These are phyloP conservation scores for Gymnosoma rotundatum DNA, from an alignment of 2,888 invertebrate genomes.

Conservation along the genomic window DNA sequence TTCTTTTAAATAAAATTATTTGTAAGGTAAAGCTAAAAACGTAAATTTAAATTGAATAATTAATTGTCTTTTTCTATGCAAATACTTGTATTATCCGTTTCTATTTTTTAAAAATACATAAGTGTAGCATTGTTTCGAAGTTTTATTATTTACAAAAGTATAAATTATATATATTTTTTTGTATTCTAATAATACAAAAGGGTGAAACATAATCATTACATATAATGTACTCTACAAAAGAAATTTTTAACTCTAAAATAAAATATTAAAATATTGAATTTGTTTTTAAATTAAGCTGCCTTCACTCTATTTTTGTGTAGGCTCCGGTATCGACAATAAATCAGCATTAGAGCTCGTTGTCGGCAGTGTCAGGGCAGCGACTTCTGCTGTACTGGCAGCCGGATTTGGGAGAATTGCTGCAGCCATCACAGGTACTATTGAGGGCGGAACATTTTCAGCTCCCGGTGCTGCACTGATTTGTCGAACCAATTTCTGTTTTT, in stretches of 20 bases:
- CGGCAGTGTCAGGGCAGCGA: constrained; percentile 54
- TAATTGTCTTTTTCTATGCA: constrained; percentile 37
- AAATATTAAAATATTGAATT: constrained; percentile 1
- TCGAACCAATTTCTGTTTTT: constrained; percentile 85
- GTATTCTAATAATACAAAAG: constrained; percentile 32
- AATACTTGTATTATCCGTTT: constrained; percentile 3
- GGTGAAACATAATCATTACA: background rate
- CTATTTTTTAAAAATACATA: constrained; percentile 5
- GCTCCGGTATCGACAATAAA: constrained; percentile 72
- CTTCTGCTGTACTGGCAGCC: constrained; percentile 18
- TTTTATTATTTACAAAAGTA: constrained; percentile 24
- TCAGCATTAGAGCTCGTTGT: constrained; percentile 72
- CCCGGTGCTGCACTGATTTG: constrained; percentile 81
- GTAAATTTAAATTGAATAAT: constrained; percentile 6
- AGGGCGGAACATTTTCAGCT: constrained; percentile 58
- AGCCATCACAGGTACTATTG: constrained; percentile 67
- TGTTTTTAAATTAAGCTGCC: constrained; percentile 71
- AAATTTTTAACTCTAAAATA: constrained; percentile 29
- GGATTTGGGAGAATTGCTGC: constrained; percentile 65
- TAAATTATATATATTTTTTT: background rate
- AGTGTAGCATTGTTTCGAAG: constrained; percentile 9
- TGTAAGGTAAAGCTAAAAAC: constrained; percentile 51
- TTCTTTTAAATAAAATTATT: constrained; percentile 19
- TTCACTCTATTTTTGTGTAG: constrained; percentile 73
- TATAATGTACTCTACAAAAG: constrained; percentile 1